A percentile compares a stretch with the other conserved stretches of the same genome.
phyloP scores from a whole-genome alignment of 2,888 invertebrate genomes.

The Scaptodrosophila latifasciaeformis region DNA sequence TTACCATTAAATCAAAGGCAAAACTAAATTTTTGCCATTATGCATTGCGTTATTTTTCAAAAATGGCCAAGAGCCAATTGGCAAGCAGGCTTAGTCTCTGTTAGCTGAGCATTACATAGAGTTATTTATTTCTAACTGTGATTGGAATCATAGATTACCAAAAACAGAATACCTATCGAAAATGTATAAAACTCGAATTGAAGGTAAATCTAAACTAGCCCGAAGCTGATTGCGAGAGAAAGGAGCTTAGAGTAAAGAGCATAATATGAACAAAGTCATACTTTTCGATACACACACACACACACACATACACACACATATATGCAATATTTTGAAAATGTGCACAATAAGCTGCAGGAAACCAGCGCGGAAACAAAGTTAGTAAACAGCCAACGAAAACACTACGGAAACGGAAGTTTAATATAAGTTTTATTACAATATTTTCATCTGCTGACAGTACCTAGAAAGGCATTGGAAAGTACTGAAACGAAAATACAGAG shows the following conservation, averaged over 20 bases:
- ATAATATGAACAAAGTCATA: too few species aligned
- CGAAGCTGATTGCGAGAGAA: too few species aligned
- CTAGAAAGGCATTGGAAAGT: too few species aligned
- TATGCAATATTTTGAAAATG: background rate
- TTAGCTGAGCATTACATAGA: too few species aligned
- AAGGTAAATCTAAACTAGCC: too few species aligned
- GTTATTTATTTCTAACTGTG: too few species aligned
- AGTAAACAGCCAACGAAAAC: conserved; percentile 9
- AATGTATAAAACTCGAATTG: too few species aligned
- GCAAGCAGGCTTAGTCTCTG: background rate
- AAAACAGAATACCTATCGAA: too few species aligned
- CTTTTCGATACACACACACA: too few species aligned
- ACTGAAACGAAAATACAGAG: too few species aligned
- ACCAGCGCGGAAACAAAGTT: conserved; percentile 9
- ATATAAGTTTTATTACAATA: conserved; percentile 21
- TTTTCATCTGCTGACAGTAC: conserved; percentile 11
- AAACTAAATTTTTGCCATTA: background rate
- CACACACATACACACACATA: background rate
- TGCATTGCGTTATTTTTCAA: background rate
- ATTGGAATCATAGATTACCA: too few species aligned
- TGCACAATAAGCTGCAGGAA: background rate
- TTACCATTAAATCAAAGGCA: background rate
- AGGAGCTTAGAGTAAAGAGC: too few species aligned
- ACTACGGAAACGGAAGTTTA: conserved; percentile 30
- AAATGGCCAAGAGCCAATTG: background rate